A percentile compares a stretch with the other conserved stretches of the same genome.
Conservation (phyloP, 1,140 invertebrate species). For the Rhyacophila brunnea region DNA sequence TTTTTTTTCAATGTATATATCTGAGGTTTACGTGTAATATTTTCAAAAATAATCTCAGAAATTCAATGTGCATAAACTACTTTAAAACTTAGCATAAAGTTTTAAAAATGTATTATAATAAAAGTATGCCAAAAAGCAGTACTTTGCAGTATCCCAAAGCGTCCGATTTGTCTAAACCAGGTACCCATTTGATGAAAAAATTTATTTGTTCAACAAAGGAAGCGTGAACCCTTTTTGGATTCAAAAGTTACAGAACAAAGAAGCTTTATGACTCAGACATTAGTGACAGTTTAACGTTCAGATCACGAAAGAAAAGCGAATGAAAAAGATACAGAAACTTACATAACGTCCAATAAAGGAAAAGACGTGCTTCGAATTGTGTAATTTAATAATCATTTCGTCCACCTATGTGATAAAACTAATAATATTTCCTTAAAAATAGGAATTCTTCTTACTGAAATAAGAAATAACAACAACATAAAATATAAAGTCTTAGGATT, state of each 20-base stretch:
- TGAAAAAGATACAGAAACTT: conserved; percentile 17
- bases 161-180: neutral
- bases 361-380: conserved; percentile 17
- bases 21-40: no score
- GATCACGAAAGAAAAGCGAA: conserved; percentile 21
- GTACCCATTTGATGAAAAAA: neutral
- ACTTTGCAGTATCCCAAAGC: neutral
- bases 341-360: conserved; percentile 17
- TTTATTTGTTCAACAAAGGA: neutral
- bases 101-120: no score
- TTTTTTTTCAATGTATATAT: no score
- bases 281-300: conserved; percentile 25
- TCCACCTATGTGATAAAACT: conserved; percentile 1
- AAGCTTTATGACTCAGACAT: conserved; percentile 7
- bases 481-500: neutral
- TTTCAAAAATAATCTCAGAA: no score
- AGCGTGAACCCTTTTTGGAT: neutral
- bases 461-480: no score
- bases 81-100: no score
- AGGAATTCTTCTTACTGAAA: neutral
- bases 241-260: conserved; percentile 1
- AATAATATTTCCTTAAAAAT: neutral
- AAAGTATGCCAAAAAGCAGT: neutral
- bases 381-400: conserved; percentile 22
- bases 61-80: no score